Conservation (phyloP, 2,888 invertebrate species). For the Drosophila borborema region DNA sequence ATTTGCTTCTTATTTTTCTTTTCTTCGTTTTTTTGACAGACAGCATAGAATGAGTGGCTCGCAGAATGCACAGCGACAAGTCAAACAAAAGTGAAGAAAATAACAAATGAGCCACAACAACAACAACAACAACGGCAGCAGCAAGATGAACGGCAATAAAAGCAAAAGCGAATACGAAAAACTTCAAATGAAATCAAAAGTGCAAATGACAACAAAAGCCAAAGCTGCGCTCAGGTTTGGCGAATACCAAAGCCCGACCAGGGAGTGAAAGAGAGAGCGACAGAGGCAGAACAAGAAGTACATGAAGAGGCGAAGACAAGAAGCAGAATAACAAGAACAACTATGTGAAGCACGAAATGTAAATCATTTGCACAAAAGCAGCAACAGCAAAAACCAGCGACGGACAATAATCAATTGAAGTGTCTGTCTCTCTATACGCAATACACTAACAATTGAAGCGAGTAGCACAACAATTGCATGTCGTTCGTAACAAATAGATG, state of each 20-base stretch:
- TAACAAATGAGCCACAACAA: conserved; percentile 28
- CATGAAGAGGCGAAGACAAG: conserved; percentile 20
- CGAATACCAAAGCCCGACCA: conserved; percentile 19
- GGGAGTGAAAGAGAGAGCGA: not conserved
- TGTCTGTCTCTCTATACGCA: conserved; percentile 63
- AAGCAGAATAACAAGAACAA: conserved; percentile 42
- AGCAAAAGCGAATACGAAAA: conserved; percentile 47
- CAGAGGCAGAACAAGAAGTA: conserved; percentile 26
- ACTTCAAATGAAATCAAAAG: conserved; percentile 81
- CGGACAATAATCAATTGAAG: conserved; percentile 76
- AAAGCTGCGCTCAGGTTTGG: conserved; percentile 53
- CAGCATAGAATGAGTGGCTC: conserved; percentile 32
- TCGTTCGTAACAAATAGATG: not conserved
- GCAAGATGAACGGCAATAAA: conserved; percentile 30
- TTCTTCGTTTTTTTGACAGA: conserved; percentile 20
- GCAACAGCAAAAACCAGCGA: conserved; percentile 47
- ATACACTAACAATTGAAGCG: conserved; percentile 31
- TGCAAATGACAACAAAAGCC: conserved; percentile 79
- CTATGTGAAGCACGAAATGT: conserved; percentile 63
- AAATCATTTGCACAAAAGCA: conserved; percentile 67
- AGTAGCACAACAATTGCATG: not conserved
- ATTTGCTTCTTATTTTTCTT: conserved; percentile 1
- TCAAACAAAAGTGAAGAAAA: conserved; percentile 52
- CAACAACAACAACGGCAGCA: conserved; percentile 22
- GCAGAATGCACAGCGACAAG: conserved; percentile 61